These are phyloP conservation scores for Eospalax fontanierii DNA, from an alignment of 2,797 vertebrate genomes.

Conservation along the genomic window DNA sequence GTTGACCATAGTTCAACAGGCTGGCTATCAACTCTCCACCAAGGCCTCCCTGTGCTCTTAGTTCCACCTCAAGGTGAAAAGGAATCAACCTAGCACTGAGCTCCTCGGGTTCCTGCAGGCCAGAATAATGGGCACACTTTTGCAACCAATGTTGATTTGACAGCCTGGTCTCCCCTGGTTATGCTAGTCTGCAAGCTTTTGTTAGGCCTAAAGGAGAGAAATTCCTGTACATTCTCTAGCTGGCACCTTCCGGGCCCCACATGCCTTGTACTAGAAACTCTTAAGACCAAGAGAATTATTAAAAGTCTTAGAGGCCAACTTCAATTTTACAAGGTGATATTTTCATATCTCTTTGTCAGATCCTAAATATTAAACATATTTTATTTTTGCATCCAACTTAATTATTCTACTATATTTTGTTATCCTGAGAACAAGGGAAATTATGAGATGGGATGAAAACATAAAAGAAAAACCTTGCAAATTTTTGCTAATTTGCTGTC, in stretches of 20 bases:
- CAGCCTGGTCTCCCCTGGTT: background rate
- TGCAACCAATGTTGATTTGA: background rate
- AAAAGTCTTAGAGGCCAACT: conserved; percentile 52
- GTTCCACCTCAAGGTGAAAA: background rate
- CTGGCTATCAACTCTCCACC: background rate
- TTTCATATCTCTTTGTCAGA: conserved; percentile 36
- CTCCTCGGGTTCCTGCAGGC: background rate
- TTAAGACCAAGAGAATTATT: background rate
- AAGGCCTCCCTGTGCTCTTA: background rate
- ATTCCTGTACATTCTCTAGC: background rate
- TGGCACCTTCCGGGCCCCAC: background rate
- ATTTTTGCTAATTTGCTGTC: background rate
- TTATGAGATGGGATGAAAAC: background rate
- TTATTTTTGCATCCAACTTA: conserved; percentile 16
- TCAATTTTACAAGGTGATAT: conserved; percentile 12
- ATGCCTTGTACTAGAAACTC: background rate
- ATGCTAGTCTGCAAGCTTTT: background rate
- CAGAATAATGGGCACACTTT: background rate
- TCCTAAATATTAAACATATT: background rate
- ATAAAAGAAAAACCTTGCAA: background rate
- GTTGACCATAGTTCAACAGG: background rate
- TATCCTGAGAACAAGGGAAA: conserved; percentile 47
- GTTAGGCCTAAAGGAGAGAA: background rate
- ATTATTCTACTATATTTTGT: conserved; percentile 9
- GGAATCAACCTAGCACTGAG: background rate